Base-by-base conservation (phyloP, 2,888 invertebrate species). In the Drosophila neonasuta region DNA sequence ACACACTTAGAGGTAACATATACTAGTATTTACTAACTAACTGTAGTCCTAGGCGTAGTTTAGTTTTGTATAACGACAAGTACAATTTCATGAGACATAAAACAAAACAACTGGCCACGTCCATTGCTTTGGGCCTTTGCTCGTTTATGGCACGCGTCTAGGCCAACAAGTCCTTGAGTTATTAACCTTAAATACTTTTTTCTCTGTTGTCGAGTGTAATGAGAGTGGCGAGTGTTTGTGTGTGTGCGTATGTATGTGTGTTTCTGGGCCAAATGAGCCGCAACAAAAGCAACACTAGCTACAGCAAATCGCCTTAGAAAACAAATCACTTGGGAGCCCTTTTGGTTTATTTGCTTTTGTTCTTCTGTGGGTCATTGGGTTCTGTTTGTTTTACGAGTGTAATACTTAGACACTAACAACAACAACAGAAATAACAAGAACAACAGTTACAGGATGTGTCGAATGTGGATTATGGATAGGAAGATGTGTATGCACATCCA, bases 51-150 rank as follows among this genome's bases (percentile, higher is more conserved):
- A 24, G 24, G 24, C 24, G 11, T 42, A 44, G 24, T 64, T 69
- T 42, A 44, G 13, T 64, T 69, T 69, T 67, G 45, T 73, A 74
- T 74, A 72, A 84, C 70, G 70, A 84, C 70, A 66, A 74, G 58
- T 42, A 79, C 79, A 56, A 60, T 73, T 81, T 81, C 71, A 81
- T 73, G 74, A 64, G 63, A 62, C 81, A 79, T 81, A 81, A 84
- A 81, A 67, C 79, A 56, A 56, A 41, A 41, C 17, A 68, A 51
- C 39, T 45, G 51, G 58, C 59, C 66, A 60, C 57, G 71, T 71
- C 57, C 54, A 64, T 56, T 56, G 59, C 30, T 24, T 48, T 15
- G 8, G 61, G 13, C 46, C 42, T 34, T 44, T 44, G 34, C 44
- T 62, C 55, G 54, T 61, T 20, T 54, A 57, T 46, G 61, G 24